Percentiles rank a stretch among this genome's conserved stretches.
Evolutionary conservation across 2,113 vertebrate species (phyloP).

Genomic region (Ptilonorhynchus violaceus): DNA sequence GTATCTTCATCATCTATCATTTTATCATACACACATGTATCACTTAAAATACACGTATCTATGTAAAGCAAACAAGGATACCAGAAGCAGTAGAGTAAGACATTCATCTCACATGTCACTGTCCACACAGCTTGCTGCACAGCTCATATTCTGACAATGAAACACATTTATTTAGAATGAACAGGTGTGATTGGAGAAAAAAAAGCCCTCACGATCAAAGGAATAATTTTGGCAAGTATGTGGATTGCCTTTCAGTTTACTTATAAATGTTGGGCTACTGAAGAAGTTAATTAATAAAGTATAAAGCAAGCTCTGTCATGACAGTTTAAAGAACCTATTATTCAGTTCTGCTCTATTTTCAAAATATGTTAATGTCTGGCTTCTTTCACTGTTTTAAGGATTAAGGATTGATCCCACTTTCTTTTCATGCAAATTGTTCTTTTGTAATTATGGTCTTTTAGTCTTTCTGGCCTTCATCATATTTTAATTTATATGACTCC

Average conservation of each 20-base stretch:
- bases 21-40: neutral
- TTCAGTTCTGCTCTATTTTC: neutral
- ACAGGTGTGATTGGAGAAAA: neutral
- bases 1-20: neutral
- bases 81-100: neutral
- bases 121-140: neutral
- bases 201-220: rapidly evolving
- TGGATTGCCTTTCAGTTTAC: neutral
- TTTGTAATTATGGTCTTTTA: neutral
- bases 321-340: neutral
- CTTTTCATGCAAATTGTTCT: neutral
- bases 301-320: neutral
- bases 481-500: neutral
- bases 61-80: neutral
- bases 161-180: neutral
- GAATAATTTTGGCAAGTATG: neutral
- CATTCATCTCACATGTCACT: neutral
- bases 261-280: neutral
- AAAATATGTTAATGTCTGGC: neutral
- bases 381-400: neutral
- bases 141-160: neutral
- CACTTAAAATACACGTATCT: neutral
- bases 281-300: neutral
- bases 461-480: neutral
- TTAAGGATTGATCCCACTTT: neutral